Evolutionary conservation across 2,888 invertebrate genomes (phyloP).

Genomic region (Nemurella pictetii): DNA sequence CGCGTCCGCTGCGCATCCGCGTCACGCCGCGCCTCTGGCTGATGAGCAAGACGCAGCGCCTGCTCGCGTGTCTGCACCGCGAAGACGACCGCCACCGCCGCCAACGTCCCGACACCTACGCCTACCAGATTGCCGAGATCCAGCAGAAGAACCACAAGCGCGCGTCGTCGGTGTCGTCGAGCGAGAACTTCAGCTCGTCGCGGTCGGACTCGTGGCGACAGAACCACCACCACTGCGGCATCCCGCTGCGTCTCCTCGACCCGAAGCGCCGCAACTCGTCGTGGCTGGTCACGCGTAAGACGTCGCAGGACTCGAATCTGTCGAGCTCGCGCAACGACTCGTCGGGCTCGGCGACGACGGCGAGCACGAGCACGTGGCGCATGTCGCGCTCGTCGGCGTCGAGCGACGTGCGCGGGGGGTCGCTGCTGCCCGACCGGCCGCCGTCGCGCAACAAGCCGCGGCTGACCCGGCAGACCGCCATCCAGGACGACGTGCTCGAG

Average conservation of each 20-base stretch:
- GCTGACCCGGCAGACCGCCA: conserved; percentile 77
- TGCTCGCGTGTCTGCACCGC: conserved; percentile 55
- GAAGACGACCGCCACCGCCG: conserved; percentile 52
- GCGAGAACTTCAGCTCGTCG: conserved; percentile 87
- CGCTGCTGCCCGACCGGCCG: conserved; percentile 44
- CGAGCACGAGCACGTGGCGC: conserved; percentile 88
- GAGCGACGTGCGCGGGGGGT: conserved; percentile 53
- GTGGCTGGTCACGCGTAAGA: conserved; percentile 89
- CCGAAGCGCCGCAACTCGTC: conserved; percentile 81
- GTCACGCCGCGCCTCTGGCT: conserved; percentile 51
- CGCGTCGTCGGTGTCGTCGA: conserved; percentile 82
- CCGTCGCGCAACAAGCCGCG: conserved; percentile 64
- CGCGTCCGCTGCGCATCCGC: conserved; percentile 48
- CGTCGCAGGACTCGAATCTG: conserved; percentile 88
- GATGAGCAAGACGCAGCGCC: conserved; percentile 55
- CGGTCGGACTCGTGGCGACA: conserved; percentile 87
- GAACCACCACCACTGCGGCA: conserved; percentile 71
- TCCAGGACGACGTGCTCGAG: conserved; percentile 69
- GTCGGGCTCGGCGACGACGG: conserved; percentile 84
- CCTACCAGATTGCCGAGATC: conserved; percentile 73
- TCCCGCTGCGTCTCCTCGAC: conserved; percentile 72
- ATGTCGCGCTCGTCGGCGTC: conserved; percentile 82
- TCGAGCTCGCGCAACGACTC: conserved; percentile 91
- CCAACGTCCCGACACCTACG: conserved; percentile 64
- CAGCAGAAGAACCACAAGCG: conserved; percentile 75